phyloP scores from a whole-genome alignment of 2,797 vertebrate species.

The Gorsachius magnificus region DNA sequence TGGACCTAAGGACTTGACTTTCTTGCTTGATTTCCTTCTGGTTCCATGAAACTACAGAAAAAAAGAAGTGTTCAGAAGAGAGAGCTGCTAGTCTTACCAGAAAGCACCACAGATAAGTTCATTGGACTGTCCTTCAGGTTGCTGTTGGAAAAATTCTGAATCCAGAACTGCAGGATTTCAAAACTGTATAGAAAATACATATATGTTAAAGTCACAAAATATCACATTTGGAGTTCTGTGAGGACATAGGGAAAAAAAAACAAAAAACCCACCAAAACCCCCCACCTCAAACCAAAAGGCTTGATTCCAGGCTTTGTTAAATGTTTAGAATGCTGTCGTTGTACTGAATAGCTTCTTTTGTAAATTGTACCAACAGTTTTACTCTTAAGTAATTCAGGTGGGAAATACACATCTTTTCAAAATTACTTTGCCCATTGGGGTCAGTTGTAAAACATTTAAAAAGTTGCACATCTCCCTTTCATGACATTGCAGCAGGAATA shows the following conservation, averaged over 20 bases:
- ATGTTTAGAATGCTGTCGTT: background rate
- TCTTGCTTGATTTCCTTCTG: background rate
- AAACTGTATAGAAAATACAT: background rate
- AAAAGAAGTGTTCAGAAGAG: background rate
- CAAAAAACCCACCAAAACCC: background rate
- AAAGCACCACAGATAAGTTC: background rate
- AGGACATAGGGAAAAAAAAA: accelerated
- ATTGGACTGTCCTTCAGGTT: background rate
- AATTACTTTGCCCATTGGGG: background rate
- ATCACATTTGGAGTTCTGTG: background rate
- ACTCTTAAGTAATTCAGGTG: background rate
- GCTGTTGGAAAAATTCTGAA: background rate
- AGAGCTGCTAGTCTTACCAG: background rate
- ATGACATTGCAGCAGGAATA: background rate
- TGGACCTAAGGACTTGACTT: background rate
- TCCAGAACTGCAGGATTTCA: background rate
- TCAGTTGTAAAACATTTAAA: background rate
- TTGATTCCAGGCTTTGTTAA: background rate
- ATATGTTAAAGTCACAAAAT: background rate
- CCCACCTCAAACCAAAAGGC: background rate
- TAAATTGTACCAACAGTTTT: background rate
- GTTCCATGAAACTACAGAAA: background rate
- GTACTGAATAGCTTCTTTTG: background rate
- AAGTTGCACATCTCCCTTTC: background rate
- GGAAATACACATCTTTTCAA: background rate